Evolutionary conservation across 1,140 invertebrate species (phyloP).

Genomic region (Papilio aristodemus): DNA sequence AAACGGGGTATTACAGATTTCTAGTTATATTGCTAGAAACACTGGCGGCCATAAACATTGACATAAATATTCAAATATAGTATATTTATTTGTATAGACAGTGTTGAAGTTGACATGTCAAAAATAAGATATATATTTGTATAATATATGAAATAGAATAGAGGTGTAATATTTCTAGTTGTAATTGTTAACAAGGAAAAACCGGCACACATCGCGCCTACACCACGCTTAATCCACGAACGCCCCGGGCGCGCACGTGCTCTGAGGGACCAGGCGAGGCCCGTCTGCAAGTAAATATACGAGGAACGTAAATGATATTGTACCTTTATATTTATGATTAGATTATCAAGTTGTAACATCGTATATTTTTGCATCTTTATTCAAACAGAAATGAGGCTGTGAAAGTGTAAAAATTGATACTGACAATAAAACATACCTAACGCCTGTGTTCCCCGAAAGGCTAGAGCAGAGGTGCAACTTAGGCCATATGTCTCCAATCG

Average conservation of each 20-base stretch:
- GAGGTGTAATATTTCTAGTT: conserved; percentile 25
- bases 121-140: not conserved
- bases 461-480: too few relatives aligned
- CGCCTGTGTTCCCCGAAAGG: too few relatives aligned
- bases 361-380: too few relatives aligned
- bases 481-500: too few relatives aligned
- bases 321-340: not conserved
- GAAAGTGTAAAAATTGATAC: too few relatives aligned
- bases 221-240: conserved; percentile 57
- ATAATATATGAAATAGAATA: not conserved
- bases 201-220: conserved; percentile 47
- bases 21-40: too few relatives aligned
- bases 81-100: too few relatives aligned
- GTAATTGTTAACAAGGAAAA: conserved; percentile 56
- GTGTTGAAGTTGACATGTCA: not conserved
- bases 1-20: too few relatives aligned
- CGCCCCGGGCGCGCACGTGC: conserved; percentile 54
- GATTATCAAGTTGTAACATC: not conserved
- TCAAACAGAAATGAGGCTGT: too few relatives aligned
- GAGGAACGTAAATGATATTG: not conserved
- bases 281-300: conserved; percentile 39
- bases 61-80: too few relatives aligned
- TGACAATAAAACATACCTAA: too few relatives aligned
- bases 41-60: too few relatives aligned
- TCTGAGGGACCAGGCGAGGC: conserved; percentile 24